These are phyloP conservation scores for Plemyria rubiginata DNA, from an alignment of 2,888 invertebrate species.

Conservation along the genomic window DNA sequence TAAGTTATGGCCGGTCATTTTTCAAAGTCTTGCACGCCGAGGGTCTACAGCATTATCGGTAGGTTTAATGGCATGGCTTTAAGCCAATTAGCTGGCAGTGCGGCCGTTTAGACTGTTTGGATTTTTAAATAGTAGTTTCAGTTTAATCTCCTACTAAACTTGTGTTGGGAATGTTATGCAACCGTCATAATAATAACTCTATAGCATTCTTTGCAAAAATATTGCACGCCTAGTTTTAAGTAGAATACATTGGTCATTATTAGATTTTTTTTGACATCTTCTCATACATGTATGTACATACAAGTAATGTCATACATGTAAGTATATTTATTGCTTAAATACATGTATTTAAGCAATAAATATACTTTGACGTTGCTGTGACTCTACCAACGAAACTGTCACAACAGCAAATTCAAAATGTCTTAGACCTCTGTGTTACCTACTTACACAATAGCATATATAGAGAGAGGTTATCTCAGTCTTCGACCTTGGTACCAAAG, in stretches of 20 bases:
- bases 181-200: slow-evolving; percentile 4
- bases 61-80: slow-evolving; percentile 70
- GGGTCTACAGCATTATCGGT: slow-evolving; percentile 63
- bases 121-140: slow-evolving; percentile 20
- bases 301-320: no score
- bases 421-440: neutral
- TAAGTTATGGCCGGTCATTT: slow-evolving; percentile 78
- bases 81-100: slow-evolving; percentile 71
- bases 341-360: no score
- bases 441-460: no score
- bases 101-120: slow-evolving; percentile 38
- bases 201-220: neutral
- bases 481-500: neutral
- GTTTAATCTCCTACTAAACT: slow-evolving; percentile 1
- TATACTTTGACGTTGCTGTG: neutral
- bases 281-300: no score
- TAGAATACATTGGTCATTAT: no score
- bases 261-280: no score
- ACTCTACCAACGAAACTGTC: neutral
- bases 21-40: slow-evolving; percentile 72
- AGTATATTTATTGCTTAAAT: no score
- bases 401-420: neutral
- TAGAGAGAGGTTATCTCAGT: no score
- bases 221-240: no score
- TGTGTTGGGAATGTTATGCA: neutral